Percentiles rank a stretch among this genome's conserved stretches.
phyloP scores from a whole-genome alignment of 2,888 invertebrate genomes.

The Cheilosia grossa region DNA sequence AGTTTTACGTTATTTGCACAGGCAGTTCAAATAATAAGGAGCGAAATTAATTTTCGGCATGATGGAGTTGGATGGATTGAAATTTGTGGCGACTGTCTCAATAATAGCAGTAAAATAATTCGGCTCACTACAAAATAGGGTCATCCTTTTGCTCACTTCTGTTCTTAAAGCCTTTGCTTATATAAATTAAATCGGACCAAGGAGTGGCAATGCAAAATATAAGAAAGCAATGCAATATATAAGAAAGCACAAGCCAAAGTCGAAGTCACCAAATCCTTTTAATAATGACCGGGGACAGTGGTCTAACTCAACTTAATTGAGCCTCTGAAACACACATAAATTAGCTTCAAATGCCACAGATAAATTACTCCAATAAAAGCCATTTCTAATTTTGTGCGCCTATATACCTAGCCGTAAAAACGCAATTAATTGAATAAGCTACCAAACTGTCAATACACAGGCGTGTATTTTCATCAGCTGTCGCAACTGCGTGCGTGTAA shows the following conservation, averaged over 20 bases:
- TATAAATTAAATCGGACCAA: too few species aligned
- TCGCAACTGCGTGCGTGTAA: conserved; percentile 33
- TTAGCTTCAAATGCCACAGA: conserved; percentile 11
- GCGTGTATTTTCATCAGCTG: not conserved
- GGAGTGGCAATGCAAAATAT: too few species aligned
- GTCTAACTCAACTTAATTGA: conserved; percentile 29
- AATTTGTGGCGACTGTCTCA: too few species aligned
- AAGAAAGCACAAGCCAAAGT: not conserved
- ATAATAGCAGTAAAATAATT: too few species aligned
- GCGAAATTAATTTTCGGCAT: too few species aligned
- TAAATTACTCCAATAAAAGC: conserved; percentile 20
- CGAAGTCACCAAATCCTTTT: not conserved
- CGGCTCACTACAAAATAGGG: too few species aligned
- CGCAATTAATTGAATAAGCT: conserved; percentile 45
- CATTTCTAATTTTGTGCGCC: conserved; percentile 32
- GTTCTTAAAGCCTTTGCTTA: too few species aligned
- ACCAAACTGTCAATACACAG: conserved; percentile 10
- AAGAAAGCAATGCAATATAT: not conserved
- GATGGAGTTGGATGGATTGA: too few species aligned
- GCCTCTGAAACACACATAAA: conserved; percentile 11
- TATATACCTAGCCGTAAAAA: conserved; percentile 9
- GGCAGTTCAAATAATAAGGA: not conserved
- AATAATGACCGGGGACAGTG: not conserved
- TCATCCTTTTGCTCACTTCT: too few species aligned
- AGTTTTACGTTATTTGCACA: not conserved